These are phyloP conservation scores for Sebastes wilsoni DNA, from an alignment of 2,797 vertebrate genomes.

Conservation along the genomic window DNA sequence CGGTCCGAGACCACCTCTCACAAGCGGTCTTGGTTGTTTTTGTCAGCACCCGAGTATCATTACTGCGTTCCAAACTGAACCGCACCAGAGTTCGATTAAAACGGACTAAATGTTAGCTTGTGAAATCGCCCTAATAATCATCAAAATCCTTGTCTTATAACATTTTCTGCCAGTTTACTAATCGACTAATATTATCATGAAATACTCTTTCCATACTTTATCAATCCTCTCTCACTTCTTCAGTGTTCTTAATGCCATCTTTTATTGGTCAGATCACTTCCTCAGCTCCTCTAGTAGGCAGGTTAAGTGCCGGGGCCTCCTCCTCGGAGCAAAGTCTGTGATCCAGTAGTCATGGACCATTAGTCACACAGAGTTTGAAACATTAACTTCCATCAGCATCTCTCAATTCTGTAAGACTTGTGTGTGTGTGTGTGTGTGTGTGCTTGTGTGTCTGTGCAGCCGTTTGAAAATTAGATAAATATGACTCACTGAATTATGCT, in stretches of 20 bases:
- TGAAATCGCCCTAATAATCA: not conserved
- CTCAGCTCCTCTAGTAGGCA: not conserved
- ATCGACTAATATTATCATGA: not conserved
- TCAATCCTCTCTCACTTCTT: not conserved
- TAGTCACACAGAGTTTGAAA: constrained; percentile 43
- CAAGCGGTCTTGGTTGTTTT: too few relatives aligned
- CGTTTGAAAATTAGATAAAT: constrained; percentile 26
- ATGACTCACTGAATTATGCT: constrained; percentile 25
- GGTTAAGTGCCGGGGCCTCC: constrained; percentile 13
- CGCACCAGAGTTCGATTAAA: not conserved
- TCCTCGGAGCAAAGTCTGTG: constrained; percentile 8
- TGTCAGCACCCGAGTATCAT: not conserved
- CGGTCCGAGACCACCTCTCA: too few relatives aligned
- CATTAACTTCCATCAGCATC: constrained; percentile 50
- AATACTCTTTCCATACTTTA: not conserved
- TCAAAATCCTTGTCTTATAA: not conserved
- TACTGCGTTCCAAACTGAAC: not conserved
- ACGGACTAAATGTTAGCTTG: not conserved
- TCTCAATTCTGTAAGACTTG: not conserved
- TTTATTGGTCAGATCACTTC: not conserved
- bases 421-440: constrained; percentile 2
- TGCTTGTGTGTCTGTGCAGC: not conserved
- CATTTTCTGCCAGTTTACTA: not conserved
- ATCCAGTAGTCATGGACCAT: constrained; percentile 30
- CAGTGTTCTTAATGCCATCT: not conserved